Evolutionary conservation across 1,140 invertebrate genomes (phyloP), one percentile per base, ranked within the genome.

Genomic region (Nomia melanderi): DNA sequence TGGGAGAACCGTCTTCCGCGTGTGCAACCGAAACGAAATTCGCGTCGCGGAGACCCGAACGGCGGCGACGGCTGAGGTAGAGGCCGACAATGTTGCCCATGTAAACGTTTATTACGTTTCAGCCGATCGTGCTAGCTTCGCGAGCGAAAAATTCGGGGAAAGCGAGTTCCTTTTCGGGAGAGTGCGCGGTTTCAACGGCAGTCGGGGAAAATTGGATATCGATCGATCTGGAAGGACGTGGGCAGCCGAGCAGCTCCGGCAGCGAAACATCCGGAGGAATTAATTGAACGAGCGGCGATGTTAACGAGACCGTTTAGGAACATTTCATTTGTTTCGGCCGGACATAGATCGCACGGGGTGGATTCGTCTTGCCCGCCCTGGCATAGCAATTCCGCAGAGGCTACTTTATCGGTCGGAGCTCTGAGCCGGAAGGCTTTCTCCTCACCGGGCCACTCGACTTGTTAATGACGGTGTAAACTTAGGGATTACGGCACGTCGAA

Each of bases 381-480:
- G 5, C 1, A 11, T 0, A 11, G 1, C 5, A 36, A 36, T 67
- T 76, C 59, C 25, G n/a, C 31, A 17, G 12, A 1, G 20, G n/a
- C 5, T 27, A 47, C 29, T 63, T 62, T 56, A 33, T 33, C 36
- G 27, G 33, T 23, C 27, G 8, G 29, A 59, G 27, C 31, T n/a
- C 36, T 6, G 54, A n/a, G 6, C 14, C 23, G 5, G 62, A 25
- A 39, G 39, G 6, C 62, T 76, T 63, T 36, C 17, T 53, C 29
- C n/a, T 36, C 20, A 2, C 20, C 41, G 1, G 9, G 25, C n/a
- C 33, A 27, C 29, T 66, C 41, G 56, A 59, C 71, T 65, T 54
- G 54, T 79, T 81, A 74, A 78, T 56, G 54, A 44, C 8, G 25
- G 23, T 53, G 76, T 75, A 74, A 81, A 81, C 64, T 79, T 44